phyloP scores from a whole-genome alignment of 2,113 vertebrate genomes.

The Chiloscyllium plagiosum region DNA sequence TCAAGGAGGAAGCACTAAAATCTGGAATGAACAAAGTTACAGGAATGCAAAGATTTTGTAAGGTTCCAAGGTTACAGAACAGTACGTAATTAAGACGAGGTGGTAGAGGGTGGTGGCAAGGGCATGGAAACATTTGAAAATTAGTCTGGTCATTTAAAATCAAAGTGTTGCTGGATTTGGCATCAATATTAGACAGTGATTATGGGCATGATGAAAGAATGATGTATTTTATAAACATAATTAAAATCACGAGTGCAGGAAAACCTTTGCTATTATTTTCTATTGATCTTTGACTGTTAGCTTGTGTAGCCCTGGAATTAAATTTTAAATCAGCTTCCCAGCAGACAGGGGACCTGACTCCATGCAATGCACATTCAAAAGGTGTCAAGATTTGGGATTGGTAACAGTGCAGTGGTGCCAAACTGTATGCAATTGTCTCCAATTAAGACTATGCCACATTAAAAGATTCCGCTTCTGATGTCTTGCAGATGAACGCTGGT shows the following conservation, averaged over 20 bases:
- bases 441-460: too few relatives aligned
- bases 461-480: neutral
- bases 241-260: neutral
- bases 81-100: neutral
- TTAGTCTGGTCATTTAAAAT: neutral
- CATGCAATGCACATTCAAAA: too few relatives aligned
- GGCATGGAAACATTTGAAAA: neutral
- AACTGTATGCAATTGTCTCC: too few relatives aligned
- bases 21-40: neutral
- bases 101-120: neutral
- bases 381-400: too few relatives aligned
- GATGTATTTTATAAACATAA: neutral
- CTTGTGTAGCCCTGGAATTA: neutral
- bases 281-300: neutral
- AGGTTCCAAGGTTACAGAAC: neutral
- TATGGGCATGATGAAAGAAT: neutral
- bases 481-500: neutral
- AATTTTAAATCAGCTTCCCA: too few relatives aligned
- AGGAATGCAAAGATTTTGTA: neutral
- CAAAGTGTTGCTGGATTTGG: neutral
- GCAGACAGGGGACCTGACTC: too few relatives aligned
- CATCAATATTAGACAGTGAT: neutral
- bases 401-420: too few relatives aligned
- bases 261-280: neutral
- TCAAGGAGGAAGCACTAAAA: neutral